Evolutionary conservation across 2,113 vertebrate genomes (phyloP), one percentile per base, ranked within the genome.

Genomic region (Callaeas wilsoni): DNA sequence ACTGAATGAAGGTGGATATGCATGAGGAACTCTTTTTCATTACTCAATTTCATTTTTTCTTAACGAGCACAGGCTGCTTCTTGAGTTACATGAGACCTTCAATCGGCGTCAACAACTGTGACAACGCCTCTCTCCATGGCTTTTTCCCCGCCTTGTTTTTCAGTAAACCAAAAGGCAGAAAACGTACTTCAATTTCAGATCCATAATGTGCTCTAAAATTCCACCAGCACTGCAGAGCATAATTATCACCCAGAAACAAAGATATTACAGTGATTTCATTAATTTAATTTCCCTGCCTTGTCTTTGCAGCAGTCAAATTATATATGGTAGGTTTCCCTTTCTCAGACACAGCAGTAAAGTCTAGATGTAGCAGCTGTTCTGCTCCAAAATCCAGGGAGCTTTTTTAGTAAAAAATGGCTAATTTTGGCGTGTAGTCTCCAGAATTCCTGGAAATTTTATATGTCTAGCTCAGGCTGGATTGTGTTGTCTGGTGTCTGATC

Each of bases 91-190:
- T 4, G 35, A 89, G 53, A 44, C 42, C 57, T 84, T 94, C 56
- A 77, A 62, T n/a, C 55, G 12, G 2, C 32, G 41, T 44, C 53
- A 89, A 35, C 13, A 65, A 35, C 26, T 4, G 8, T 25, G 59
- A 27, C n/a, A 64, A 5, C 0, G 1, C 8, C 37, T 81, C 41
- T 56, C 73, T 30, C 30, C n/a, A 5, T 6, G 1, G 10, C 30
- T 60, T 44, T 25, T 14, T 25, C 4, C 26, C 39, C 4, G 1
- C 8, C 22, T 52, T 55, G 6, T 37, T 73, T 86, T 60, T 44
- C 59, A 52, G 30, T 30, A 30, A 39, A 41, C 7, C 20, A 41
- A 33, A 86, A 62, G 25, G 37, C 41, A 87, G 73, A 47, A 89
- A 44, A 30, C 4, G 16, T 6, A 10, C 21, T 77, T 64, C 12